Evolutionary conservation across 1,140 invertebrate species (phyloP).

Genomic region (Lamellibrachia luymesi): DNA sequence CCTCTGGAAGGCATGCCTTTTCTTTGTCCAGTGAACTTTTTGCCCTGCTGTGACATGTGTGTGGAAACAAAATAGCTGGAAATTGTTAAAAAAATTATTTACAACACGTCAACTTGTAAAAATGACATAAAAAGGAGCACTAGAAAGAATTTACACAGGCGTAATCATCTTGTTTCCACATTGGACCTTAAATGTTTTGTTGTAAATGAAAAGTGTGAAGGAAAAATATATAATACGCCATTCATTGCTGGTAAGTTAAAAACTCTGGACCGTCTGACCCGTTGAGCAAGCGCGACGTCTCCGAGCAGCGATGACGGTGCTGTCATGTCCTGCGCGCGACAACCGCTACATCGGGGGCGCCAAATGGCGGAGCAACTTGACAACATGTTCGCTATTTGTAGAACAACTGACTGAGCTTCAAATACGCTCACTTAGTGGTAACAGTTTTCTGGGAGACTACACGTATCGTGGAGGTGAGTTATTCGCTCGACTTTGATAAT

Average conservation of each 20-base stretch:
- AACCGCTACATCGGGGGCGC: background rate
- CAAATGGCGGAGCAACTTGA: constrained; percentile 3
- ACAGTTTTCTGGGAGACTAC: background rate
- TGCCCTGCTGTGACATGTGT: too few species aligned
- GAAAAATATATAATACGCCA: too few species aligned
- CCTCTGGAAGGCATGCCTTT: too few species aligned
- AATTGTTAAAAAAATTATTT: too few species aligned
- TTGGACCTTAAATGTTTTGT: too few species aligned
- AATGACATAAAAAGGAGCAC: too few species aligned
- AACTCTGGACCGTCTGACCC: background rate
- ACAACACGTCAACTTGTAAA: too few species aligned
- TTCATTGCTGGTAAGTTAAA: background rate
- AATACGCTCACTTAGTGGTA: background rate
- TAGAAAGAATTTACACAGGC: too few species aligned
- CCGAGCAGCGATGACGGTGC: background rate
- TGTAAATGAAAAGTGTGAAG: too few species aligned
- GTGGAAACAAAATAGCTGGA: too few species aligned
- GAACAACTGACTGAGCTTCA: background rate
- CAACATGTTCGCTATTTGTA: background rate
- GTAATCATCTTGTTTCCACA: too few species aligned
- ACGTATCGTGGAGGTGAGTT: background rate
- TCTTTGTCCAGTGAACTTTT: too few species aligned
- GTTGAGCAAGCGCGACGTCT: background rate
- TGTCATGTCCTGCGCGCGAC: background rate
- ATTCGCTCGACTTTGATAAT: background rate